Percentiles rank a stretch among this genome's conserved stretches.
phyloP scores from a whole-genome alignment of 2,888 invertebrate genomes.

The Agrilus cyanescens region DNA sequence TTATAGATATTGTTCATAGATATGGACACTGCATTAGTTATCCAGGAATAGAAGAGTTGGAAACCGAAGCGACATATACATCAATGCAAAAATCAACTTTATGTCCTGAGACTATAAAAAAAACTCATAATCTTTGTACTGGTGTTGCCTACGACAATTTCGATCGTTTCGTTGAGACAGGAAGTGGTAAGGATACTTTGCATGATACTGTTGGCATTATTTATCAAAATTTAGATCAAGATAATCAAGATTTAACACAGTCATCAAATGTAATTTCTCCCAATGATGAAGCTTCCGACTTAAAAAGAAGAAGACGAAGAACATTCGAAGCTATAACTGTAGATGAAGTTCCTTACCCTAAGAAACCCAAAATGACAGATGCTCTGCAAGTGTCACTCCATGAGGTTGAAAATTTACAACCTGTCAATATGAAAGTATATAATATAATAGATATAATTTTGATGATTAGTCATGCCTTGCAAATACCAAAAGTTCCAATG shows the following conservation, averaged over 20 bases:
- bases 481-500: constrained; percentile 21
- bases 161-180: constrained; percentile 6
- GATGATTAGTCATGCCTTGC: constrained; percentile 17
- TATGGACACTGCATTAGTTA: constrained; percentile 25
- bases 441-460: constrained; percentile 11
- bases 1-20: constrained; percentile 23
- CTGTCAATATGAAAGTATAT: background rate
- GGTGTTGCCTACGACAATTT: constrained; percentile 12
- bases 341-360: background rate
- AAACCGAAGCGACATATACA: constrained; percentile 22
- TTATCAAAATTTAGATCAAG: constrained; percentile 7
- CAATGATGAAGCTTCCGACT: no score
- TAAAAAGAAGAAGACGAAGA: background rate
- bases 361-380: background rate
- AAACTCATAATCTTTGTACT: constrained; percentile 15
- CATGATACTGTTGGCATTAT: constrained; percentile 14
- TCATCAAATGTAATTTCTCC: no score
- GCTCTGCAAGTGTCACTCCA: no score
- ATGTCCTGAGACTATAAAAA: constrained; percentile 18
- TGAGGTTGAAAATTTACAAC: no score
- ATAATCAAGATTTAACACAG: no score
- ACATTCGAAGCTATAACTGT: background rate
- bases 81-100: constrained; percentile 11
- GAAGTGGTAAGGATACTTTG: constrained; percentile 11
- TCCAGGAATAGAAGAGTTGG: constrained; percentile 24